Evolutionary conservation across 2,113 vertebrate species (phyloP).

Genomic region (Maccullochella peelii): DNA sequence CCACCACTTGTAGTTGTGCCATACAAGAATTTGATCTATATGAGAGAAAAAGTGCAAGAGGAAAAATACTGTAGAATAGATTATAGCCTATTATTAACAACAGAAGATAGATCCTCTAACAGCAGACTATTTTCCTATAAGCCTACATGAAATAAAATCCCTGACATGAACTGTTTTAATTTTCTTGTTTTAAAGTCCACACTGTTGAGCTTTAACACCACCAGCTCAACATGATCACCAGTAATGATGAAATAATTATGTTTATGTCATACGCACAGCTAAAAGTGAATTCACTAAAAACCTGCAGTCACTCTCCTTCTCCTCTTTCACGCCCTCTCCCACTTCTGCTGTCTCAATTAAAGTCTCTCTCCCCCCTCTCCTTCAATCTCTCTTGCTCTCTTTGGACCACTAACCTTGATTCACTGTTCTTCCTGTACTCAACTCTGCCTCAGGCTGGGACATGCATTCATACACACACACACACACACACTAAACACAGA

Average conservation of each 20-base stretch:
- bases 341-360: constrained; percentile 50
- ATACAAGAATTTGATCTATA: not conserved
- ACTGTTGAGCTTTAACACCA: constrained; percentile 22
- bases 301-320: not conserved
- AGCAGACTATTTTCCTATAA: constrained; percentile 45
- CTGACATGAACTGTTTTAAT: constrained; percentile 39
- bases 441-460: constrained; percentile 58
- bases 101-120: constrained; percentile 32
- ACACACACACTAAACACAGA: constrained; percentile 30
- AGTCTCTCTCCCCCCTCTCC: constrained; percentile 27
- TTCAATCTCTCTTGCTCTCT: constrained; percentile 59
- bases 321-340: constrained; percentile 14
- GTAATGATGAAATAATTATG: constrained; percentile 26
- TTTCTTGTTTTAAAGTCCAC: too few species aligned
- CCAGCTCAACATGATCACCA: not conserved
- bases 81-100: constrained; percentile 42
- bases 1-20: not conserved
- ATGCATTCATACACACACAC: constrained; percentile 28
- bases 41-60: not conserved
- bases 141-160: constrained; percentile 38
- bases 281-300: constrained; percentile 13
- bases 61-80: constrained; percentile 4
- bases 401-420: constrained; percentile 77
- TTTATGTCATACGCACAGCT: constrained; percentile 5
- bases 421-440: constrained; percentile 58